These are phyloP conservation scores for Ormyrus rosae DNA, from an alignment of 2,888 invertebrate genomes.

Conservation along the genomic window DNA sequence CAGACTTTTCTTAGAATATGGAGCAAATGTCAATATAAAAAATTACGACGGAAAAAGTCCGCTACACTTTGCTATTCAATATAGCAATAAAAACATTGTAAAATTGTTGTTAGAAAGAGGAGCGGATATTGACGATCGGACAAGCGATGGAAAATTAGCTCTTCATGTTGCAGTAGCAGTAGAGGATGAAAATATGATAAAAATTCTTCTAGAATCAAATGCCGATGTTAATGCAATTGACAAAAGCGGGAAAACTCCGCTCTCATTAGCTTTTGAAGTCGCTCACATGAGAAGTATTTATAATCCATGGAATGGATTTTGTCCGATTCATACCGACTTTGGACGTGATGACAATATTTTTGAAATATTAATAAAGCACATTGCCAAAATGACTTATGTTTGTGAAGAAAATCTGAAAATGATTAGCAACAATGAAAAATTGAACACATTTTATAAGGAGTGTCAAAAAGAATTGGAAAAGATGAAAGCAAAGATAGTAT, in stretches of 20 bases:
- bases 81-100: neutral
- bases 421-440: slow-evolving; percentile 32
- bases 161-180: slow-evolving; percentile 81
- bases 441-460: slow-evolving; percentile 17
- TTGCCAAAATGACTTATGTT: slow-evolving; percentile 33
- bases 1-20: slow-evolving; percentile 77
- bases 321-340: slow-evolving; percentile 17
- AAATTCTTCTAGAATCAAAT: slow-evolving; percentile 78
- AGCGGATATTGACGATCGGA: slow-evolving; percentile 79
- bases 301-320: slow-evolving; percentile 51
- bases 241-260: slow-evolving; percentile 77
- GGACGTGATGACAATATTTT: slow-evolving; percentile 41
- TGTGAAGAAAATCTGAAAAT: slow-evolving; percentile 45
- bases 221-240: slow-evolving; percentile 78
- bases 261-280: slow-evolving; percentile 59
- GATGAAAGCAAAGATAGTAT: slow-evolving; percentile 29
- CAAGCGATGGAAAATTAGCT: slow-evolving; percentile 80
- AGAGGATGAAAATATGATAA: slow-evolving; percentile 76
- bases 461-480: slow-evolving; percentile 29
- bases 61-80: slow-evolving; percentile 79
- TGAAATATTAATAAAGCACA: slow-evolving; percentile 39
- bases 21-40: slow-evolving; percentile 73
- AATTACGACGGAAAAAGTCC: slow-evolving; percentile 52
- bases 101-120: slow-evolving; percentile 72
- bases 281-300: slow-evolving; percentile 49